Conservation (phyloP, 1,140 invertebrate species). For the Spodoptera litura region DNA sequence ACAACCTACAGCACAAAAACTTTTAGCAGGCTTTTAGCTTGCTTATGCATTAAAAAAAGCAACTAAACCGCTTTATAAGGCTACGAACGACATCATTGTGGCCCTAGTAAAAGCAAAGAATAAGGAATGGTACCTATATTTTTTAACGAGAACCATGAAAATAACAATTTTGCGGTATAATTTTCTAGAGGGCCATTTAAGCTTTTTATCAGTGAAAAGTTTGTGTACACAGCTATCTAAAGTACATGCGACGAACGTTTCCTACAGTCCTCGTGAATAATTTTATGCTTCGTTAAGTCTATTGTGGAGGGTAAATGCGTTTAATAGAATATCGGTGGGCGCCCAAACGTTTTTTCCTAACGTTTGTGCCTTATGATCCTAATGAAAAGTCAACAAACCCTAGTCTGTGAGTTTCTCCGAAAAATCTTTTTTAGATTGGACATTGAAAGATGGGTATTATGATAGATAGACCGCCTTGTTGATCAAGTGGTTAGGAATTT, state of each 20-base stretch:
- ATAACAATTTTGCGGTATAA: slow-evolving; percentile 82
- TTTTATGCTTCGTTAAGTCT: slow-evolving; percentile 78
- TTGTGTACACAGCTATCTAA: slow-evolving; percentile 80
- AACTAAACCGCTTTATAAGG: slow-evolving; percentile 75
- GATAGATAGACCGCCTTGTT: slow-evolving; percentile 30
- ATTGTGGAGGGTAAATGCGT: slow-evolving; percentile 70
- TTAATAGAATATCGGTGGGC: slow-evolving; percentile 66
- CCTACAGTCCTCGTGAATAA: slow-evolving; percentile 76
- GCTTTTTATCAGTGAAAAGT: slow-evolving; percentile 80
- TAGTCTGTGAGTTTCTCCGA: slow-evolving; percentile 39
- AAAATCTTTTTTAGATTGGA: slow-evolving; percentile 50
- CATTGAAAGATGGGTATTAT: slow-evolving; percentile 54
- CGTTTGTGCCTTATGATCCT: slow-evolving; percentile 49
- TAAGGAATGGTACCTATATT: slow-evolving; percentile 67
- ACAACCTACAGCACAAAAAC: neutral
- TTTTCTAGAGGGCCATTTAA: slow-evolving; percentile 77
- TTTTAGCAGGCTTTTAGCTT: slow-evolving; percentile 54
- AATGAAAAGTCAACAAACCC: slow-evolving; percentile 66
- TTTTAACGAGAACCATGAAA: slow-evolving; percentile 68
- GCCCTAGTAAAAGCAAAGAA: slow-evolving; percentile 61
- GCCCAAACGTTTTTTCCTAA: slow-evolving; percentile 60
- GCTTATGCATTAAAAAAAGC: slow-evolving; percentile 77
- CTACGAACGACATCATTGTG: slow-evolving; percentile 70
- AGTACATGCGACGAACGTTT: slow-evolving; percentile 75
- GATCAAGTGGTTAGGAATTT: slow-evolving; percentile 41